Evolutionary conservation across 2,113 vertebrate species (phyloP), one percentile per base, ranked within the genome.

Genomic region (Pituophis catenifer): DNA sequence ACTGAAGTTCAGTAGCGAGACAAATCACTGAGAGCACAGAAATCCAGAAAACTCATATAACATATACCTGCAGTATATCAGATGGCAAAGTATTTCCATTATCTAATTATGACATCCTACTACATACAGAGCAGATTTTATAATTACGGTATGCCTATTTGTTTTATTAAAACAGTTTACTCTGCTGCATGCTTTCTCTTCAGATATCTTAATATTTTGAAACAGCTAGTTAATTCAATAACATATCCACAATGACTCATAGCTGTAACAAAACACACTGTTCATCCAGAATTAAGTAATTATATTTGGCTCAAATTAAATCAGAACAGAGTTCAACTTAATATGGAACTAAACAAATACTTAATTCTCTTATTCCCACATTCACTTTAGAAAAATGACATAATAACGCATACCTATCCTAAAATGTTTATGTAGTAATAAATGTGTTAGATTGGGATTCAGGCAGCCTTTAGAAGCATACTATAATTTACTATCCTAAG

Each of bases 11-110:
- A 50, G 86, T 52, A 95, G 95, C 93, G 97, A 98, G 96, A 97
- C 96, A 97, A 92, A 96, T 95, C 95, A 96, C 94, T 95, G 96
- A 98, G 98, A 98, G 98, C 97, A 88, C 98, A 98, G 98, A 98
- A 98, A 99, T 98, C 98, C 98, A 98, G 98, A 98, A 98, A 98
- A 96, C 97, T 98, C 98, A 98, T 98, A 98, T 98, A 98, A 99
- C 98, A 99, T 98, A 99, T 98, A 98, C 98, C 98, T 98, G 9
- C 24, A 26, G 24, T 62, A 98, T 98, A 99, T 99, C 99, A 99
- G 99, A 99, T 98, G 98, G 98, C 98, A 98, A 97, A 97, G 97
- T 91, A 94, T 96, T 97, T 96, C 95, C 86, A 96, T 93, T 93
- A 89, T 93, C 95, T 90, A 95, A 92, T 48, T 93, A 92, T 44